phyloP scores from a whole-genome alignment of 2,888 invertebrate species.

The Drosophila prolongata region DNA sequence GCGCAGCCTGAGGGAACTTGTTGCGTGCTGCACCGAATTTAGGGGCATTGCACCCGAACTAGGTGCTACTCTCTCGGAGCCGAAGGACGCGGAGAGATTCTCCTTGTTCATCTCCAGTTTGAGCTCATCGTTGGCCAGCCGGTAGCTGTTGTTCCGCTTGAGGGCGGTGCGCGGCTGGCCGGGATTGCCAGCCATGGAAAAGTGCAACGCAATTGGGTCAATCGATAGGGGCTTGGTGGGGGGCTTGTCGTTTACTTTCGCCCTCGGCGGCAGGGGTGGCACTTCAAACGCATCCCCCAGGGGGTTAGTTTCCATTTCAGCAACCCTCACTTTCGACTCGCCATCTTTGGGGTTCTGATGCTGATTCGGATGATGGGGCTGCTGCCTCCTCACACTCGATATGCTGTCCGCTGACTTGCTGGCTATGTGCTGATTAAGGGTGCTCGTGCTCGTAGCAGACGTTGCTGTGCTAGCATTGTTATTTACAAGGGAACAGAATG shows the following conservation, averaged over 20 bases:
- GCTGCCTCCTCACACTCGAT: constrained; percentile 70
- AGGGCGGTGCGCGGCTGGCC: constrained; percentile 82
- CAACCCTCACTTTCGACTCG: constrained; percentile 65
- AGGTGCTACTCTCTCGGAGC: constrained; percentile 29
- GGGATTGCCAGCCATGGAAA: constrained; percentile 64
- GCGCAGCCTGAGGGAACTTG: constrained; percentile 70
- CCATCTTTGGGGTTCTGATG: constrained; percentile 59
- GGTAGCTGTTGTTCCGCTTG: constrained; percentile 93
- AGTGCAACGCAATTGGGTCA: constrained; percentile 80
- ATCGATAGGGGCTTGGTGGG: constrained; percentile 60
- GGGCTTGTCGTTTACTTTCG: constrained; percentile 64
- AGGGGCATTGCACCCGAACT: constrained; percentile 66
- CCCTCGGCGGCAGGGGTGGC: constrained; percentile 74
- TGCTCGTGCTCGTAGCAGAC: constrained; percentile 41
- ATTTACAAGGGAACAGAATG: constrained; percentile 62
- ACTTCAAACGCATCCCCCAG: constrained; percentile 19
- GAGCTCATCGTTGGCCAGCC: constrained; percentile 88
- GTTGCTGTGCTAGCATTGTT: constrained; percentile 60
- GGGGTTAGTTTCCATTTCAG: constrained; percentile 50
- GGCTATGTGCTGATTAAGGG: constrained; percentile 46
- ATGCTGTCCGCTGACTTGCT: constrained; percentile 69
- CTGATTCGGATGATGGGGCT: background rate
- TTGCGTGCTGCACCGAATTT: constrained; percentile 57
- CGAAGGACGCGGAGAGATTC: constrained; percentile 63
- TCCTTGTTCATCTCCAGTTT: constrained; percentile 85